phyloP scores from a whole-genome alignment of 53 echinoderm and acorn worm genomes.

The Temnopleurus reevesii region DNA sequence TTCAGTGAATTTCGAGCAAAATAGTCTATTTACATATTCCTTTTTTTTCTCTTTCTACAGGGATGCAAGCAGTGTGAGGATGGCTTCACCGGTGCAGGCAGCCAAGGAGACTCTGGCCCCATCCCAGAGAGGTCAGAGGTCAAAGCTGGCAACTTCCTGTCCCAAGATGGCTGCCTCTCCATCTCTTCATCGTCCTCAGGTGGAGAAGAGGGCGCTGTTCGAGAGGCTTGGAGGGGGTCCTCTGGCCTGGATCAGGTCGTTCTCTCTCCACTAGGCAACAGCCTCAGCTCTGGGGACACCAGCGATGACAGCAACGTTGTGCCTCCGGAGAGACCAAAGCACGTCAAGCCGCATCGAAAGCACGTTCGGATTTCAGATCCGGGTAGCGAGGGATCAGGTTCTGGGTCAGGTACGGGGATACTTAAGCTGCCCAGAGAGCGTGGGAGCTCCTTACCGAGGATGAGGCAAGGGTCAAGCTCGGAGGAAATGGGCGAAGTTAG shows the following conservation, averaged over 20 bases:
- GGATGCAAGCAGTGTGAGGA: slow-evolving; percentile 21
- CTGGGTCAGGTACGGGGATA: neutral
- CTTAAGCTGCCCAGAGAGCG: neutral
- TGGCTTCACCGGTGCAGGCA: neutral
- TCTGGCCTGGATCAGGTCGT: slow-evolving; percentile 48
- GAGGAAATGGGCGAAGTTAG: slow-evolving; percentile 2
- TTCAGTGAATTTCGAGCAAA: too few relatives aligned
- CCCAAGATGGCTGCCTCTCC: slow-evolving; percentile 23
- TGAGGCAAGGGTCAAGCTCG: slow-evolving; percentile 14
- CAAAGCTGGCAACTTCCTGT: neutral
- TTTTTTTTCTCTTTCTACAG: slow-evolving; percentile 17
- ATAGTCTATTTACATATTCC: too few relatives aligned
- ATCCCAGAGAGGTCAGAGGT: neutral
- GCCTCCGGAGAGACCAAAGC: neutral
- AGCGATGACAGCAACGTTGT: slow-evolving; percentile 23
- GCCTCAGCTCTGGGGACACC: slow-evolving; percentile 41
- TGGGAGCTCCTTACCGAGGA: neutral
- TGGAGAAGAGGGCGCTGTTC: neutral
- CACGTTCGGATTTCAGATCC: slow-evolving; percentile 43
- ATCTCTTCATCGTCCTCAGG: slow-evolving; percentile 49
- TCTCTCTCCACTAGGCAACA: slow-evolving; percentile 49
- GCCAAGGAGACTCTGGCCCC: neutral
- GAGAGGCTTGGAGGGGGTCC: slow-evolving; percentile 18
- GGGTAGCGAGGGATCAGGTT: neutral
- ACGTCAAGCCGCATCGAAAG: neutral